Evolutionary conservation across 2,113 vertebrate genomes (phyloP).

Genomic region (Toxotes chatareus): DNA sequence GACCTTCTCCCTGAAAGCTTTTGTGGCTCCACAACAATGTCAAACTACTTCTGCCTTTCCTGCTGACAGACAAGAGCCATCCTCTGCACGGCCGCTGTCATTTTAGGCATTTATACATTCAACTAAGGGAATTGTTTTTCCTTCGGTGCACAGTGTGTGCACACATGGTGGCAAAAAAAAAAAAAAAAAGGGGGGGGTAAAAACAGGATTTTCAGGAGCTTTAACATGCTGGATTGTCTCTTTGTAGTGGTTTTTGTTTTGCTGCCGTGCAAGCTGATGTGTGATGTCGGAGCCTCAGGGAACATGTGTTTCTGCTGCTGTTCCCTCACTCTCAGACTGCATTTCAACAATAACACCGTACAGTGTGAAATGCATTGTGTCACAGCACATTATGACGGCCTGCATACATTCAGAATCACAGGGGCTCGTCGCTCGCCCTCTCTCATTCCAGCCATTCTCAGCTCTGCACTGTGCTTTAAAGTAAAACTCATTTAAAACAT

Average conservation of each 20-base stretch:
- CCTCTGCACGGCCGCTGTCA: no score
- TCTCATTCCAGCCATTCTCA: no score
- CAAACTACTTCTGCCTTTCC: background rate
- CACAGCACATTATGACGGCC: conserved; percentile 3
- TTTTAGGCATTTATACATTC: background rate
- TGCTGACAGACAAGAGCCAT: background rate
- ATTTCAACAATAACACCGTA: background rate
- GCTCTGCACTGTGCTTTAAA: no score
- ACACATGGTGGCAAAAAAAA: no score
- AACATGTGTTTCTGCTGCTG: conserved; percentile 26
- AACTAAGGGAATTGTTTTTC: background rate
- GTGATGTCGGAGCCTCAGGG: conserved; percentile 14
- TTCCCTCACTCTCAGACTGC: background rate
- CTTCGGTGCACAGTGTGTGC: no score
- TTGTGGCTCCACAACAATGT: background rate
- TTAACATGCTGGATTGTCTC: conserved; percentile 12
- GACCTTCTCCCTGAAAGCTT: background rate
- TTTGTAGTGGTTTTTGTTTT: conserved; percentile 12
- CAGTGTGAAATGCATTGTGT: conserved; percentile 34
- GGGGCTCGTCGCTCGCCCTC: no score
- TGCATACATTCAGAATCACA: background rate
- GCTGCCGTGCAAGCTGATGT: conserved; percentile 7
- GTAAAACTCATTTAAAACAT: no score
- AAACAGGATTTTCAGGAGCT: background rate
- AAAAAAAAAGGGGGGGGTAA: background rate